These are phyloP conservation scores for Notiomystis cincta DNA, from an alignment of 2,113 vertebrate genomes.

Conservation along the genomic window DNA sequence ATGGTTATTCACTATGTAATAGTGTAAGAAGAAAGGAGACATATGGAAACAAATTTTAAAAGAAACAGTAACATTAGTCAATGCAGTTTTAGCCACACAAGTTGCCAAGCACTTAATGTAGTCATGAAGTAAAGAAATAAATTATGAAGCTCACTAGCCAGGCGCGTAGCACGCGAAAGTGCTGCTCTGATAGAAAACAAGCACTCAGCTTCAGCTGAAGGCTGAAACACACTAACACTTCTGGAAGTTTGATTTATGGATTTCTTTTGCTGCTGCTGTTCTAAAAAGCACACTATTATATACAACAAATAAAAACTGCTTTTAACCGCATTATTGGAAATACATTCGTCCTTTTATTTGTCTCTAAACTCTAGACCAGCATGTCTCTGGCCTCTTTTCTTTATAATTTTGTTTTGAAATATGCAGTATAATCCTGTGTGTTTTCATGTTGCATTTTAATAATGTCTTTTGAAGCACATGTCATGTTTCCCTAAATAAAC, in stretches of 20 bases:
- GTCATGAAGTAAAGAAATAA: neutral
- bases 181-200: neutral
- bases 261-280: neutral
- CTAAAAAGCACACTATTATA: neutral
- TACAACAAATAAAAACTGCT: neutral
- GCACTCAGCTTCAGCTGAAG: neutral
- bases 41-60: slow-evolving; percentile 34
- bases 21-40: neutral
- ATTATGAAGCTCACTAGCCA: neutral
- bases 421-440: neutral
- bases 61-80: neutral
- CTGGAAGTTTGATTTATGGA: neutral
- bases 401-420: neutral
- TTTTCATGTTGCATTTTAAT: neutral
- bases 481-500: neutral
- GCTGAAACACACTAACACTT: neutral
- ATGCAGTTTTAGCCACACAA: neutral
- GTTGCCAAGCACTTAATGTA: neutral
- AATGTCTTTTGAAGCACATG: neutral
- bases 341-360: neutral
- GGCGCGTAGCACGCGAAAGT: neutral
- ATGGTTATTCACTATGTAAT: neutral
- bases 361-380: neutral
- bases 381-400: neutral
- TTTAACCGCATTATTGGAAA: neutral